Evolutionary conservation across 2,797 vertebrate species (phyloP), one percentile per base, ranked within the genome.

Genomic region (Basileuterus tristriatus): DNA sequence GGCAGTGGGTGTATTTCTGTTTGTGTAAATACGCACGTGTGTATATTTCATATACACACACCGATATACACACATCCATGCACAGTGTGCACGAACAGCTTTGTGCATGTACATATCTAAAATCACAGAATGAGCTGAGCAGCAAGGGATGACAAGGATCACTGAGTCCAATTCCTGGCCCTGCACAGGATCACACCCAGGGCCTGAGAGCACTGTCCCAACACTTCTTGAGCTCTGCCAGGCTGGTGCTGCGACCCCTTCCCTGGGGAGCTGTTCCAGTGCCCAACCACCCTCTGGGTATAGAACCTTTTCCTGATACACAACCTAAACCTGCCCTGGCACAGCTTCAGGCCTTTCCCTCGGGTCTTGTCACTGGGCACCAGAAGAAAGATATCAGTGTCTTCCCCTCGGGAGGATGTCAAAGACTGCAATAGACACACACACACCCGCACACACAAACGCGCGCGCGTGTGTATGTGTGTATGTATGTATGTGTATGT

Each of bases 91-190:
- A 23, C 1, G 2, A 36, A 41, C n/a, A 36, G 5, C 7, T 6
- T 22, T 0, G 19, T 3, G 4, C 13, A 39, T 2, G 3, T 2
- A 16, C 7, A 7, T 12, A 43, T 20, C 8, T 21, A 22, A 50
- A 52, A 52, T 14, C 29, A 32, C 20, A 50, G n/a, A 56, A 50
- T 8, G 5, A 56, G 70, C 43, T 21, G 17, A 22, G 15, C 1
- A 30, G n/a, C 44, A 50, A 64, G n/a, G 21, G 50, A 63, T 2
- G 0, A 17, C 30, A 30, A 22, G 15, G 24, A 19, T 34, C 21
- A 44, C 11, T 2, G 15, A 34, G 37, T 44, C n/a, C 20, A 44
- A 0, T 17, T 46, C 50, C 16, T 16, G 56, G n/a, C 56, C 10
- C 7, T 30, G n/a, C 18, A 7, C 20, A 50, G 58, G 24, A 29